A percentile compares a stretch with the other conserved stretches of the same genome.
Conservation (phyloP, 2,888 invertebrate genomes). For the Meloe dianella region DNA sequence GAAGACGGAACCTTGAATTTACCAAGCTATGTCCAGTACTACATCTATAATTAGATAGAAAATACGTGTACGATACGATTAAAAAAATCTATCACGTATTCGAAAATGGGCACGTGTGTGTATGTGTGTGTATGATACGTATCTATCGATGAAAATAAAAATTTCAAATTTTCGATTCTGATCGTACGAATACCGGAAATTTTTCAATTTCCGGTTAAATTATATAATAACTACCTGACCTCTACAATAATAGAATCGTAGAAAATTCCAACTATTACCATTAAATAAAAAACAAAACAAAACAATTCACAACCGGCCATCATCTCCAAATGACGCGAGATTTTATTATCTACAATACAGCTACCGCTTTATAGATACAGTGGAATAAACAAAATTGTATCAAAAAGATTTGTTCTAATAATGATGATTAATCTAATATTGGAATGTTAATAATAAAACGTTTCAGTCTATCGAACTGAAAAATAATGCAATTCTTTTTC, state of each 20-base stretch:
- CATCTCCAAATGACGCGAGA: not conserved
- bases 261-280: too few species aligned
- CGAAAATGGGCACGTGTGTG: not conserved
- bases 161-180: not conserved
- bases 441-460: conserved; percentile 39
- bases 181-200: not conserved
- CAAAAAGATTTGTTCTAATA: too few species aligned
- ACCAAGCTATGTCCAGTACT: not conserved
- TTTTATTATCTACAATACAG: too few species aligned
- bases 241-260: not conserved
- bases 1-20: not conserved
- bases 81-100: not conserved
- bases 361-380: too few species aligned
- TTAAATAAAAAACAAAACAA: not conserved
- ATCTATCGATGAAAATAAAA: not conserved
- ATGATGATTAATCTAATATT: conserved; percentile 25
- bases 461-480: conserved; percentile 40
- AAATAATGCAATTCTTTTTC: conserved; percentile 40
- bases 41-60: conserved; percentile 3
- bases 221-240: not conserved
- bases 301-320: not conserved
- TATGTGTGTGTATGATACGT: not conserved
- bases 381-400: too few species aligned
- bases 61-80: not conserved
- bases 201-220: not conserved